Evolutionary conservation across 2,113 vertebrate genomes (phyloP), one percentile per base, ranked within the genome.

Genomic region (Ceuthmochares aereus): DNA sequence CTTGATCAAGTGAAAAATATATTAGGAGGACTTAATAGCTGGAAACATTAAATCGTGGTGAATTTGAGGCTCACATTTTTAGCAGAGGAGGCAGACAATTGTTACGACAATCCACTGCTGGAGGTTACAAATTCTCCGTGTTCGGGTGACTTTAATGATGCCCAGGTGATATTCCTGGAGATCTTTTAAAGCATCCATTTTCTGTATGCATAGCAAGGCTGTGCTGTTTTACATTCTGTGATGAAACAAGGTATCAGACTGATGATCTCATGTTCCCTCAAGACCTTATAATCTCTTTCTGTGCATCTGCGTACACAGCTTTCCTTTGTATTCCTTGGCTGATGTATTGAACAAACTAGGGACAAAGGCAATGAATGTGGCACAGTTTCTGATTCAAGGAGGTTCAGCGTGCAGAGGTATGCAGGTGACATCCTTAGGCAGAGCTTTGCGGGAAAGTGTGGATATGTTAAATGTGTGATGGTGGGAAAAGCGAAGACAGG

Each of bases 1-100:
- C 82, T 94, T 95, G 91, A 89, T 94, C 80, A 92, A 88, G 75
- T 90, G 74, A 89, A 94, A 96, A 94, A 67, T 0, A 5, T 54
- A 69, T 37, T 87, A 83, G 84, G 87, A 69, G 56, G 47, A 59
- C 42, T 80, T 90, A 92, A 80, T 90, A 90, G 51, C 62, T 90
- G 67, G 45, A 90, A 94, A 77, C 34, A 80, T 85, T 66, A 85
- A 90, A 82, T 94, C 2, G 4, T 5, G 10, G 26, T 52, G 60
- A 76, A 89, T 91, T 94, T 70, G 90, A 80, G 60, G 26, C 6
- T 6, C 16, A 59, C 47, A 19, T 76, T 87, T 91, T 45, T 69
- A 16, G 42, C 58, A 60, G 58, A 54, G 49, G 73, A 78, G 30
- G 34, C 79, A 20, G 81, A 20, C 25, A 87, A 40, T 73, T 70